phyloP scores from a whole-genome alignment of 2,888 invertebrate species.

The Lasioglossum leucozonium region DNA sequence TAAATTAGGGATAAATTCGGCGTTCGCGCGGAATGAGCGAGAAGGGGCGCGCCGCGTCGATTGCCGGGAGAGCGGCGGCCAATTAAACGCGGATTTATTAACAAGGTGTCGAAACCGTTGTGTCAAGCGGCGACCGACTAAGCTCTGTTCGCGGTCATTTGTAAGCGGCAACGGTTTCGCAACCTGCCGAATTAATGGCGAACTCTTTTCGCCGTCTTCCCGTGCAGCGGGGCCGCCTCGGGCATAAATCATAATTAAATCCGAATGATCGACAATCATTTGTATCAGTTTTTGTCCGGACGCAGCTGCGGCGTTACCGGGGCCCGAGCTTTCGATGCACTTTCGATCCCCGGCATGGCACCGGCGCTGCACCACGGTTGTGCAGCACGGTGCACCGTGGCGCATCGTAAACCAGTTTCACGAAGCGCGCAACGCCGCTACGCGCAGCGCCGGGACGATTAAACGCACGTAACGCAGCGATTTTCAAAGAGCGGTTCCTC shows the following conservation, averaged over 20 bases:
- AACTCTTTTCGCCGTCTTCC: slow-evolving; percentile 10
- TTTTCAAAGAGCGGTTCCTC: background rate
- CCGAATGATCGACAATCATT: slow-evolving; percentile 51
- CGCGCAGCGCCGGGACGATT: slow-evolving; percentile 2
- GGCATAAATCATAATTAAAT: slow-evolving; percentile 61
- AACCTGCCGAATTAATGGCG: slow-evolving; percentile 28
- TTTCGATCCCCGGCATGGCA: slow-evolving; percentile 38
- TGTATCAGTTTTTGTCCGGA: slow-evolving; percentile 53
- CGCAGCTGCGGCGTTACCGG: slow-evolving; percentile 35
- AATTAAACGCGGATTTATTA: slow-evolving; percentile 42
- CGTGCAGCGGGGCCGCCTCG: background rate
- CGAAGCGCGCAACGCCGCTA: background rate
- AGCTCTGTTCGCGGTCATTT: slow-evolving; percentile 16
- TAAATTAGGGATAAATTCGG: slow-evolving; percentile 11
- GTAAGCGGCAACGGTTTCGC: slow-evolving; percentile 34
- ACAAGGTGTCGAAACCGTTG: slow-evolving; percentile 46
- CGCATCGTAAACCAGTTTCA: slow-evolving; percentile 48
- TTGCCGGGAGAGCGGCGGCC: background rate
- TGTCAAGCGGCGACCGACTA: slow-evolving; percentile 12
- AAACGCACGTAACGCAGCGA: background rate
- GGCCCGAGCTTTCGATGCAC: slow-evolving; percentile 31
- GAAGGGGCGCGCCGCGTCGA: background rate
- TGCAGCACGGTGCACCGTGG: background rate
- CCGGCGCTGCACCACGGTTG: background rate
- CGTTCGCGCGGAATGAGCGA: background rate